phyloP scores from a whole-genome alignment of 2,888 invertebrate genomes.

The Digitonthophagus gazella region DNA sequence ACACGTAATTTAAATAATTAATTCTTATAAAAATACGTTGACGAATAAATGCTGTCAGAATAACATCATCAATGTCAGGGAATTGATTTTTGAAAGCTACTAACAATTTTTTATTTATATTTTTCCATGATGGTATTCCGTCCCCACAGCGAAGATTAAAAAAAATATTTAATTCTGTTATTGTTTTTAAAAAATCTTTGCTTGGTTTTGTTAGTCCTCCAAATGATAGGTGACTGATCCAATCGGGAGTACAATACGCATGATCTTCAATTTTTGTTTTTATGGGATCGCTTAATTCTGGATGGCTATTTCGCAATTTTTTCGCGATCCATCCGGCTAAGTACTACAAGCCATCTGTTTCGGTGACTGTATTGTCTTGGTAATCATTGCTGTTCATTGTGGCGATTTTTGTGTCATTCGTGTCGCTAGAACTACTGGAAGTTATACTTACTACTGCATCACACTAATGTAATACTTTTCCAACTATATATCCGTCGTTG shows the following conservation, averaged over 20 bases:
- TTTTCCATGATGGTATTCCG: not conserved
- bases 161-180: not conserved
- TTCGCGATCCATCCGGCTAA: conserved; percentile 5
- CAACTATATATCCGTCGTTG: not conserved
- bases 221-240: conserved; percentile 30
- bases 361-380: too few species aligned
- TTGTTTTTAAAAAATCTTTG: conserved; percentile 22
- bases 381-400: not conserved
- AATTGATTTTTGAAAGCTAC: not conserved
- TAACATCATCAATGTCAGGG: not conserved
- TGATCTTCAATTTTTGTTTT: conserved; percentile 15
- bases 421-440: not conserved
- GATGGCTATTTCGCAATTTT: not conserved
- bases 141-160: not conserved
- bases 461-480: not conserved
- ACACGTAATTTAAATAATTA: conserved; percentile 4
- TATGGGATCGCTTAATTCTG: conserved; percentile 18
- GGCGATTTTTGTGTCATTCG: not conserved
- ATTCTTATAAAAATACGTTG: not conserved
- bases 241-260: conserved; percentile 26
- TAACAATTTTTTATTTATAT: not conserved
- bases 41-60: not conserved
- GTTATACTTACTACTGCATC: not conserved
- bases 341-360: conserved; percentile 9
- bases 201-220: conserved; percentile 31